phyloP scores from a whole-genome alignment of 2,888 invertebrate genomes.

The Agriopis leucophaearia region DNA sequence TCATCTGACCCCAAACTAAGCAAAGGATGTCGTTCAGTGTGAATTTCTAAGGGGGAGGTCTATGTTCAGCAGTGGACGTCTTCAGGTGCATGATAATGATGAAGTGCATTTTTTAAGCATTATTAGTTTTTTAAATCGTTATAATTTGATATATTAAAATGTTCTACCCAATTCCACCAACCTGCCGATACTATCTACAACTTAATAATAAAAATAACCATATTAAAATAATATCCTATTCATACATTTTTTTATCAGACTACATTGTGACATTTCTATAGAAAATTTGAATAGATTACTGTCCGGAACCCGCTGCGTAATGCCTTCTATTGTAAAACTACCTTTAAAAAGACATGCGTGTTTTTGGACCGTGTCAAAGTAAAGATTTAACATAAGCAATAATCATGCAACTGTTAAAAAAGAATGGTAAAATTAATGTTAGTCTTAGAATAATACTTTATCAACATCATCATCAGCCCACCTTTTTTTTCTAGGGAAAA shows the following conservation, averaged over 20 bases:
- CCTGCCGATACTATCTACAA: slow-evolving; percentile 29
- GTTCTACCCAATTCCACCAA: slow-evolving; percentile 1
- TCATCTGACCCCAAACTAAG: too few relatives aligned
- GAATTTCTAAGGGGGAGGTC: too few relatives aligned
- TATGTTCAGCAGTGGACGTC: too few relatives aligned
- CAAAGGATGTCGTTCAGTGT: too few relatives aligned
- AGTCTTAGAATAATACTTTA: too few relatives aligned
- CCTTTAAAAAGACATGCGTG: background rate
- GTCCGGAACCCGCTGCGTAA: slow-evolving; percentile 31
- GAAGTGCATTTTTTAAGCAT: too few relatives aligned
- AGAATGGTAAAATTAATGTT: too few relatives aligned
- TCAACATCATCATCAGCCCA: too few relatives aligned
- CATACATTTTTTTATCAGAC: slow-evolving; percentile 34
- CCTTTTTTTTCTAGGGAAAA: too few relatives aligned
- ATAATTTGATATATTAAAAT: background rate
- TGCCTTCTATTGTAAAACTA: slow-evolving; percentile 22
- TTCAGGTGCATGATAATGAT: too few relatives aligned
- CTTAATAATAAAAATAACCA: slow-evolving; percentile 40
- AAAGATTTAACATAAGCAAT: background rate
- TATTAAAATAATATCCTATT: slow-evolving; percentile 43
- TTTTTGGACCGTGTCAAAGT: slow-evolving; percentile 8
- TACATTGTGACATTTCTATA: slow-evolving; percentile 40
- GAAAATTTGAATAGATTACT: slow-evolving; percentile 43
- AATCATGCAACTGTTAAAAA: background rate
- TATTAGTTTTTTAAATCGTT: too few relatives aligned